A percentile compares a stretch with the other conserved stretches of the same genome.
Evolutionary conservation across 2,888 invertebrate species (phyloP).

Genomic region (Girardia tigrina): DNA sequence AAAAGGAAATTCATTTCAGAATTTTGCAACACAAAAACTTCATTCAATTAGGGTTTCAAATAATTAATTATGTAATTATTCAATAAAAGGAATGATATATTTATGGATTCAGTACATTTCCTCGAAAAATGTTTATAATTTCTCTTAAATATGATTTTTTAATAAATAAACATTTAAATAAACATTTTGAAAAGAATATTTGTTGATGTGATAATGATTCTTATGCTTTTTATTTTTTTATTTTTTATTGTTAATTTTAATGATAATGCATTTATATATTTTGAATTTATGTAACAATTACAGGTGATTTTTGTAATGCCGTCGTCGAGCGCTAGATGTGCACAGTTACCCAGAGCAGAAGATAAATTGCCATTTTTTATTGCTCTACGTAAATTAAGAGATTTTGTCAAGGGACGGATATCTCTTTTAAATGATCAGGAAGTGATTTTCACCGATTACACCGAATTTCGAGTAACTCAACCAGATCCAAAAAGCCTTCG

Average conservation of each 20-base stretch:
- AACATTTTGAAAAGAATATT: not conserved
- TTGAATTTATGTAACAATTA: not conserved
- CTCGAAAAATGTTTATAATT: no score
- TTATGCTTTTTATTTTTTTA: not conserved
- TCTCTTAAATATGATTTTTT: no score
- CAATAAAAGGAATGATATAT: no score
- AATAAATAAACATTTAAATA: not conserved
- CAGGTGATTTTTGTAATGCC: constrained; percentile 71
- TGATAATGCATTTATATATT: not conserved
- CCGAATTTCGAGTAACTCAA: constrained; percentile 36
- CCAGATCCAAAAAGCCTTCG: constrained; percentile 36
- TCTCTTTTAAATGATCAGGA: constrained; percentile 42
- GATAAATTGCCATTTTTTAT: constrained; percentile 96
- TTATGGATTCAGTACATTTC: no score
- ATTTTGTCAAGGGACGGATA: constrained; percentile 69
- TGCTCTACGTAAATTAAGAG: constrained; percentile 82
- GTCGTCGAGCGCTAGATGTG: constrained; percentile 86
- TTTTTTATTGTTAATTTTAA: not conserved
- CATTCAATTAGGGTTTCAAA: no score
- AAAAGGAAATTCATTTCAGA: no score
- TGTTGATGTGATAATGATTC: not conserved
- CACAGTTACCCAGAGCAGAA: constrained; percentile 85
- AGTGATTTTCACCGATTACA: constrained; percentile 45
- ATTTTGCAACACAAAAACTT: no score
- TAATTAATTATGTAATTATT: no score